phyloP scores from a whole-genome alignment of 92 coral and sea anemone species.

The Palythoa grandiflora region DNA sequence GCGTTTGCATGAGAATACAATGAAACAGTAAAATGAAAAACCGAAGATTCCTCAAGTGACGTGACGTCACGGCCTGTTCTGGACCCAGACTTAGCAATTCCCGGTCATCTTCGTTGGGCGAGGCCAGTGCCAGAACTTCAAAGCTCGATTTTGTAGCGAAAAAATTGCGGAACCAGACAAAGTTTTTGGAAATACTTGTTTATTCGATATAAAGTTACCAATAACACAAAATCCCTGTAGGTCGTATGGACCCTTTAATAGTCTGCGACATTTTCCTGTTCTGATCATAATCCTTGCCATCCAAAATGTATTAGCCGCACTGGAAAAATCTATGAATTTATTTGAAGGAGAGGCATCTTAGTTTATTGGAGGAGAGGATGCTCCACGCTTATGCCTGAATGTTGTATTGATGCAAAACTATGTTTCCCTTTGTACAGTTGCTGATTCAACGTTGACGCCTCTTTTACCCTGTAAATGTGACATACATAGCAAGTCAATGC shows the following conservation, averaged over 20 bases:
- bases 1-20: too few species aligned
- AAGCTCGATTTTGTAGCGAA: too few species aligned
- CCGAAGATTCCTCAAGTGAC: too few species aligned
- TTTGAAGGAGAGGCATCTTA: slow-evolving; percentile 31
- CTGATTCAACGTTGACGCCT: slow-evolving; percentile 33
- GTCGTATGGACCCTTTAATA: neutral
- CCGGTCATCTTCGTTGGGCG: too few species aligned
- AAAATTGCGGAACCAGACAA: too few species aligned
- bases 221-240: too few species aligned
- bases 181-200: too few species aligned
- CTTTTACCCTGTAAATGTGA: slow-evolving; percentile 18
- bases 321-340: slow-evolving; percentile 21
- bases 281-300: slow-evolving; percentile 33
- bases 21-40: too few species aligned
- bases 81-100: too few species aligned
- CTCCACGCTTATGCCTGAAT: slow-evolving; percentile 36
- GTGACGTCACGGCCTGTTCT: too few species aligned
- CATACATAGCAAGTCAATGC: slow-evolving; percentile 32
- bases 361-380: slow-evolving; percentile 28
- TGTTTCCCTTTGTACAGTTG: slow-evolving; percentile 34
- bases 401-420: slow-evolving; percentile 35
- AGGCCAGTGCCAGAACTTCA: too few species aligned
- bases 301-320: slow-evolving; percentile 33
- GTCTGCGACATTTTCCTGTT: slow-evolving; percentile 32
- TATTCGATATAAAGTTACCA: too few species aligned